Base-by-base conservation (phyloP, 2,113 vertebrate genomes). In the Onychorhynchus coronatus region DNA sequence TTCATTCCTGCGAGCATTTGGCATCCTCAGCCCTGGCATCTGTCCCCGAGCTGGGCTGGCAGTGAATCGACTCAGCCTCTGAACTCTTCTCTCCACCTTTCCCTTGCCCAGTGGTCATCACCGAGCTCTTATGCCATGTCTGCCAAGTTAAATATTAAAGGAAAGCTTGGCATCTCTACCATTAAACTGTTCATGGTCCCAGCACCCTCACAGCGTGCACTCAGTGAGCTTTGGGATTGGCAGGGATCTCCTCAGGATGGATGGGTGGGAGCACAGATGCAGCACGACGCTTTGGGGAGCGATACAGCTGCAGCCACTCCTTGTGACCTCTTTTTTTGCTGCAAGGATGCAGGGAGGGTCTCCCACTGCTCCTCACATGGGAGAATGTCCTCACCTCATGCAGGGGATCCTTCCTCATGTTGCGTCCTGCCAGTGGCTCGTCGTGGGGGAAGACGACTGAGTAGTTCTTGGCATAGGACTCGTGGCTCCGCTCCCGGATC, bases 401-500 rank as follows among this genome's bases (percentile, higher is more conserved):
- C 88, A 99, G 98, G 2, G 99, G 98, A 73, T 99, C 99, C 41
- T 81, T 98, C 97, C 99, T 98, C 98, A 98, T 93, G 73, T 99
- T 99, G 25, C 99, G 98, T 10, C 99, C 98, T 0, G 99, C 99
- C 97, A 99, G 98, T 0, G 99, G 99, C 95, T 99, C 99, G 0
- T 99, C 99, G 0, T 99, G 98, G 21, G 99, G 99, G 84, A 99
- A 99, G 35, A 99, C 99, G 0, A 99, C 97, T 0, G 99, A 99
- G 94, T 99, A 99, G 96, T 99, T 99, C 96, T 99, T 99, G 86
- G 99, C 99, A 0, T 99, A 99, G 3, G 99, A 99, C 97, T 99
- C 99, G 1, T 99, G 99, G 97, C 99, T 99, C 61, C 99, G 98
- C 95, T 99, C 99, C 12, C 98, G 98, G 87, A 99, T 98, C 99